Conservation (phyloP, 2,888 invertebrate genomes). For the Eilema depressum region DNA sequence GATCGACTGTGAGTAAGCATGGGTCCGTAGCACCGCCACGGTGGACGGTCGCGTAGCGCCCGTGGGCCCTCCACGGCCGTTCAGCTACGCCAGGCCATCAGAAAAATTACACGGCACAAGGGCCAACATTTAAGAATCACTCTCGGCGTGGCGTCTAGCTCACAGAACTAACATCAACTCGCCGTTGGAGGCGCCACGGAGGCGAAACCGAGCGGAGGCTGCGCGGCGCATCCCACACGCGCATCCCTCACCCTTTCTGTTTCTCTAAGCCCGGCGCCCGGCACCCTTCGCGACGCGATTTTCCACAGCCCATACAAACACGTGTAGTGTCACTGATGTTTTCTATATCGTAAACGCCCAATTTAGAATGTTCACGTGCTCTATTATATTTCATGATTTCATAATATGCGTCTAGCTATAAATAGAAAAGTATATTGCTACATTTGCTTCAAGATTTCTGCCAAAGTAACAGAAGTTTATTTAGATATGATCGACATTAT, state of each 20-base stretch:
- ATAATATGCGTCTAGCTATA: not conserved
- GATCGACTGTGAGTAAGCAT: constrained; percentile 95
- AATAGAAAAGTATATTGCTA: not conserved
- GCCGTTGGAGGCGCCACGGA: constrained; percentile 79
- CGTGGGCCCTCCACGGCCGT: constrained; percentile 85
- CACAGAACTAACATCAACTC: constrained; percentile 70
- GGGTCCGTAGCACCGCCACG: constrained; percentile 89
- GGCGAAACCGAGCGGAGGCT: constrained; percentile 75
- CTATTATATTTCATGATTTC: constrained; percentile 4
- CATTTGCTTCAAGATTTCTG: not conserved
- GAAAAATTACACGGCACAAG: constrained; percentile 71
- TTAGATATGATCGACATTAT: too few species aligned
- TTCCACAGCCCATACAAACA: constrained; percentile 47
- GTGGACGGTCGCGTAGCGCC: constrained; percentile 81
- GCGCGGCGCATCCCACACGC: constrained; percentile 82
- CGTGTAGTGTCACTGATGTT: constrained; percentile 41
- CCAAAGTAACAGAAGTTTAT: not conserved
- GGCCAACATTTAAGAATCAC: constrained; percentile 64
- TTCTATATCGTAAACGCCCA: constrained; percentile 40
- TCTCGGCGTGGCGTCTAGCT: constrained; percentile 67
- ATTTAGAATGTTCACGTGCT: constrained; percentile 17
- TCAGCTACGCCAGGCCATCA: constrained; percentile 80
- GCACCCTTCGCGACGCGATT: constrained; percentile 49
- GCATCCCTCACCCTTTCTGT: constrained; percentile 77
- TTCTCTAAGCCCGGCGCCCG: constrained; percentile 54